phyloP scores from a whole-genome alignment of 2,113 vertebrate genomes.

The Erpornis zantholeuca region DNA sequence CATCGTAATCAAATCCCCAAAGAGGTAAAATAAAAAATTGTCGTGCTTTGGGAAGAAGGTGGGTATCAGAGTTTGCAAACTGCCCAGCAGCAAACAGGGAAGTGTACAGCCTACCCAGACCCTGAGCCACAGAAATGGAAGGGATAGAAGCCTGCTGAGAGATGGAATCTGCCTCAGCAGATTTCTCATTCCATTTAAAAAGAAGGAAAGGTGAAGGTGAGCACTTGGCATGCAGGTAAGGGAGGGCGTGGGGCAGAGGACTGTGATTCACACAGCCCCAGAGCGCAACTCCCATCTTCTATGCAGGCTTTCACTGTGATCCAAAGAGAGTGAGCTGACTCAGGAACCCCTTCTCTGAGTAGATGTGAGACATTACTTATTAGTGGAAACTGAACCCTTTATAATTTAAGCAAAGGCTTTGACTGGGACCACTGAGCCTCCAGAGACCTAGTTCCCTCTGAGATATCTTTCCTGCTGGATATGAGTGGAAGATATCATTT shows the following conservation, averaged over 20 bases:
- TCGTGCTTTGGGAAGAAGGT: not conserved
- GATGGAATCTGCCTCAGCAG: rapidly evolving
- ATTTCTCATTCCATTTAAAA: not conserved
- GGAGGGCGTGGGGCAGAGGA: not conserved
- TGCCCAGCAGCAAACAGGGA: not conserved
- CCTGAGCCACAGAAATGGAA: not conserved
- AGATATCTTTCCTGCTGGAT: not conserved
- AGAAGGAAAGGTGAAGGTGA: not conserved
- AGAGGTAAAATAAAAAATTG: not conserved
- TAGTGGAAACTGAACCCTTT: not conserved
- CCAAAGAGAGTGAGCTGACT: not conserved
- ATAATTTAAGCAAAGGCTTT: not conserved
- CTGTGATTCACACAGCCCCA: not conserved
- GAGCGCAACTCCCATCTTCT: rapidly evolving
- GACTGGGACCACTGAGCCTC: not conserved
- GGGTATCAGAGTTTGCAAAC: not conserved
- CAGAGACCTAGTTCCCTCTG: not conserved
- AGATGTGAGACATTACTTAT: not conserved
- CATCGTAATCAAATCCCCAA: not conserved
- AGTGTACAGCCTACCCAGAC: not conserved
- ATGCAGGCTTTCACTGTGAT: not conserved
- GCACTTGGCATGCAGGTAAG: rapidly evolving
- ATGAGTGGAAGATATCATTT: not conserved
- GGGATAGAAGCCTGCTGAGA: not conserved
- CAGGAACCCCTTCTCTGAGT: rapidly evolving